Conservation (phyloP, 37 sponge, comb jelly and placozoan species). For the Cladorhizidae sp. region DNA sequence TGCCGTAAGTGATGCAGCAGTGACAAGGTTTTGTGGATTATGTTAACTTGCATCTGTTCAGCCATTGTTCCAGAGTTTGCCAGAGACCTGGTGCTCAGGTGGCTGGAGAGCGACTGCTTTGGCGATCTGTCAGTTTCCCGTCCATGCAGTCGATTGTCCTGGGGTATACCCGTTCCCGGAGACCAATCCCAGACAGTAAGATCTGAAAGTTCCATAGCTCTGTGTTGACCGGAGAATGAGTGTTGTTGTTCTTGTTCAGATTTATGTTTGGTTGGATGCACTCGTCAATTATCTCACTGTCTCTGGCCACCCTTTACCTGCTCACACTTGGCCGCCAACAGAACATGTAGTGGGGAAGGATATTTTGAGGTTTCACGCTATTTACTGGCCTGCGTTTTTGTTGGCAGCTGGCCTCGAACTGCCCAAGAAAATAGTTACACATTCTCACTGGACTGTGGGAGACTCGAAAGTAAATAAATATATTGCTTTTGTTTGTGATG, state of each 20-base stretch:
- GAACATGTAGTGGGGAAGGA: slow-evolving; percentile 82
- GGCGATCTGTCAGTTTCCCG: slow-evolving; percentile 85
- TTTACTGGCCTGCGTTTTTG: slow-evolving; percentile 91
- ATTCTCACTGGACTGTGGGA: slow-evolving; percentile 82
- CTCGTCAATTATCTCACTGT: slow-evolving; percentile 91
- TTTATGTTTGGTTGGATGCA: slow-evolving; percentile 94
- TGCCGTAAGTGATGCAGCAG: slow-evolving; percentile 42
- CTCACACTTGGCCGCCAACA: slow-evolving; percentile 77
- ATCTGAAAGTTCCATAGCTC: background rate
- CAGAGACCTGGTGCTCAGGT: slow-evolving; percentile 37
- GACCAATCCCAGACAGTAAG: slow-evolving; percentile 79
- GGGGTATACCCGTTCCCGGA: slow-evolving; percentile 83
- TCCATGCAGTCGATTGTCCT: slow-evolving; percentile 51
- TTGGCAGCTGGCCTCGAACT: slow-evolving; percentile 73
- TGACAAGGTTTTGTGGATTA: background rate
- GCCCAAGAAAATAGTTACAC: slow-evolving; percentile 65
- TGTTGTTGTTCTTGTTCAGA: slow-evolving; percentile 21
- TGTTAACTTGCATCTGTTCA: slow-evolving; percentile 16
- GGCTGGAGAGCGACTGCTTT: slow-evolving; percentile 28
- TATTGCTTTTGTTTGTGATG: background rate
- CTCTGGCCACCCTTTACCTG: slow-evolving; percentile 53
- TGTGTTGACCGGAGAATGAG: too few relatives aligned
- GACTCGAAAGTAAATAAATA: slow-evolving; percentile 42
- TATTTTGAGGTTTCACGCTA: slow-evolving; percentile 74
- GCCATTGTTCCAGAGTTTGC: slow-evolving; percentile 69